These are phyloP conservation scores for Poeciliopsis occidentalis DNA, from an alignment of 2,113 vertebrate species.

Conservation along the genomic window DNA sequence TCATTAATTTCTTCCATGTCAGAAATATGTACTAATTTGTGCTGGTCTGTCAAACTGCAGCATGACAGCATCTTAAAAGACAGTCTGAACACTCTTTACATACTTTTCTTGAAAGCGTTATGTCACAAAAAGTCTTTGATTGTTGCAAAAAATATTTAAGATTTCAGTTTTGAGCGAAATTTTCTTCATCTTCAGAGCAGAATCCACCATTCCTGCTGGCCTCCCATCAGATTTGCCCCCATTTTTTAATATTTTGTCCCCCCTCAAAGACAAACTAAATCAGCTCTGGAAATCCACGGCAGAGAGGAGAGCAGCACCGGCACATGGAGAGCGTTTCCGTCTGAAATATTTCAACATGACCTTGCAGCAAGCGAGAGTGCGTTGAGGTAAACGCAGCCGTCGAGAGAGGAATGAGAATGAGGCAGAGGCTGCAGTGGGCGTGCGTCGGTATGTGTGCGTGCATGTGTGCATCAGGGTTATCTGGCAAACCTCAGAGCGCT, in stretches of 20 bases:
- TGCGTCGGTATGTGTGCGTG: constrained; percentile 30
- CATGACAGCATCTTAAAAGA: background rate
- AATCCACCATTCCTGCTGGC: constrained; percentile 30
- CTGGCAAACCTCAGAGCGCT: constrained; percentile 40
- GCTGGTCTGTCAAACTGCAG: background rate
- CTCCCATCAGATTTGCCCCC: constrained; percentile 37
- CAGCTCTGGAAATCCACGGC: constrained; percentile 37
- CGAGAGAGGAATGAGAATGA: constrained; percentile 65
- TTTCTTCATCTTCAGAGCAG: background rate
- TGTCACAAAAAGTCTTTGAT: too few species aligned
- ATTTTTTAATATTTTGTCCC: background rate
- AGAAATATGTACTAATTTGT: background rate
- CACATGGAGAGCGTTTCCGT: constrained; percentile 37
- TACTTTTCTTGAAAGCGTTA: background rate
- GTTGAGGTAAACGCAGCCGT: constrained; percentile 43
- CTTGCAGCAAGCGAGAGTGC: constrained; percentile 51
- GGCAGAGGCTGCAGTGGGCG: constrained; percentile 34
- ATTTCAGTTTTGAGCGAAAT: too few species aligned
- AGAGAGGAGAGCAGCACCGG: constrained; percentile 1
- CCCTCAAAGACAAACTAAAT: constrained; percentile 54
- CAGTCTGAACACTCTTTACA: background rate
- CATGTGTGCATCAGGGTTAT: constrained; percentile 40
- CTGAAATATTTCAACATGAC: constrained; percentile 63
- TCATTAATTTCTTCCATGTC: background rate
- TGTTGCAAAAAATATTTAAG: too few species aligned